These are phyloP conservation scores for Akabosia matsudoensis DNA, from an alignment of 1,140 invertebrate species.

Conservation along the genomic window DNA sequence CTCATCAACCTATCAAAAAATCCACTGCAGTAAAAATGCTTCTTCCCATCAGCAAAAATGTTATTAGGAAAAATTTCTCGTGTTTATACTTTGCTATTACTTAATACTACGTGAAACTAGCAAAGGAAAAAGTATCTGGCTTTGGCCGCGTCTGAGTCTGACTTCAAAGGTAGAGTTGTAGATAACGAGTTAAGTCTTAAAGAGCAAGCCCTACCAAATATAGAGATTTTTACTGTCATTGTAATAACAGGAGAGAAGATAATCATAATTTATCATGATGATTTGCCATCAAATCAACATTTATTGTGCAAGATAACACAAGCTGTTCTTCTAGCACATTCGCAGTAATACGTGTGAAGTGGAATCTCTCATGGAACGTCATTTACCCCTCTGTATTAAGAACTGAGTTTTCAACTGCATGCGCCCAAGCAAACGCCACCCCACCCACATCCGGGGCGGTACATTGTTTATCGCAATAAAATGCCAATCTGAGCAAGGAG, in stretches of 20 bases:
- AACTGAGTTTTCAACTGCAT: too few relatives aligned
- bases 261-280: constrained; percentile 9
- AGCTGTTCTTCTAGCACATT: too few relatives aligned
- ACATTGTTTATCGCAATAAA: constrained; percentile 11
- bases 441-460: constrained; percentile 14
- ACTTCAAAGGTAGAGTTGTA: background rate
- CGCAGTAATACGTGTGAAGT: too few relatives aligned
- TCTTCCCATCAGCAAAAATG: background rate
- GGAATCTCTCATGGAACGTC: too few relatives aligned
- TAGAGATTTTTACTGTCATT: constrained; percentile 6
- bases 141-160: background rate
- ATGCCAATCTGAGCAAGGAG: constrained; percentile 6
- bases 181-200: background rate
- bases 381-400: too few relatives aligned
- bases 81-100: too few relatives aligned
- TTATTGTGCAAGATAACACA: background rate
- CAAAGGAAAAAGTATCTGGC: too few relatives aligned
- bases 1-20: constrained; percentile 6
- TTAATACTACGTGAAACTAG: too few relatives aligned
- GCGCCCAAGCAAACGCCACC: too few relatives aligned
- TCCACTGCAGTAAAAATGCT: background rate
- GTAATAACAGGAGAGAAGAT: background rate
- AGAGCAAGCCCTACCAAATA: background rate
- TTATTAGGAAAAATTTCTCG: too few relatives aligned
- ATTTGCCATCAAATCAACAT: constrained; percentile 20